A percentile compares a stretch with the other conserved stretches of the same genome.
These are phyloP conservation scores for Lithophane socia DNA, from an alignment of 2,888 invertebrate genomes.

Conservation along the genomic window DNA sequence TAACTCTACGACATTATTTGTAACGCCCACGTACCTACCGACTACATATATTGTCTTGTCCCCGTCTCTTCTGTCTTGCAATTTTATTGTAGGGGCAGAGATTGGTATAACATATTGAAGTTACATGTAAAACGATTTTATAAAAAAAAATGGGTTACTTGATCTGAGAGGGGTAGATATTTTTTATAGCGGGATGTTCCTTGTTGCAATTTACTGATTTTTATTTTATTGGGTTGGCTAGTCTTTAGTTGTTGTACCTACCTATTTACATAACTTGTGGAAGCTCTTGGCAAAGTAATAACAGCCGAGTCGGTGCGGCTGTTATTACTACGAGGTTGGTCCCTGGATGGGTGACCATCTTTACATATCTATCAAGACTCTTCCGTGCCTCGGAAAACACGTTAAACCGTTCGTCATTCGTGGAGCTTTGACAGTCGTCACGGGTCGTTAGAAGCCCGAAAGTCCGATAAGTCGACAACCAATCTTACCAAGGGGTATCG, in stretches of 20 bases:
- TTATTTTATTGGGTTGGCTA: not conserved
- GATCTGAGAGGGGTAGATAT: not conserved
- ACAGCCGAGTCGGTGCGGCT: too few relatives aligned
- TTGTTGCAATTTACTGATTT: not conserved
- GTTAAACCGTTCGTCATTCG: too few relatives aligned
- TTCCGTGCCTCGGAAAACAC: too few relatives aligned
- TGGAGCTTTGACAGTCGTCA: too few relatives aligned
- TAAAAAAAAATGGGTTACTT: not conserved
- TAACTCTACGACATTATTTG: conserved; percentile 45
- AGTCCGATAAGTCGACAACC: too few relatives aligned
- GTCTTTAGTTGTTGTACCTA: not conserved
- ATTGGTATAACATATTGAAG: conserved; percentile 11
- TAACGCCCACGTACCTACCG: conserved; percentile 47
- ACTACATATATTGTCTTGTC: conserved; percentile 32
- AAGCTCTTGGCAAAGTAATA: too few relatives aligned
- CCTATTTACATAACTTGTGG: not conserved
- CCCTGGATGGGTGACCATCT: too few relatives aligned
- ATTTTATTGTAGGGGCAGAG: conserved; percentile 34
- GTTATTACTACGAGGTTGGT: too few relatives aligned
- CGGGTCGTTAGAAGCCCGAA: too few relatives aligned
- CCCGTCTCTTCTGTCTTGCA: conserved; percentile 19
- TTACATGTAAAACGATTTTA: not conserved
- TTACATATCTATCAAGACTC: too few relatives aligned
- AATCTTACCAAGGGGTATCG: too few relatives aligned
- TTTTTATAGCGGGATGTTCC: not conserved